These are phyloP conservation scores for Rhinolophus ferrumequinum DNA, from an alignment of 2,113 vertebrate species.

Conservation along the genomic window DNA sequence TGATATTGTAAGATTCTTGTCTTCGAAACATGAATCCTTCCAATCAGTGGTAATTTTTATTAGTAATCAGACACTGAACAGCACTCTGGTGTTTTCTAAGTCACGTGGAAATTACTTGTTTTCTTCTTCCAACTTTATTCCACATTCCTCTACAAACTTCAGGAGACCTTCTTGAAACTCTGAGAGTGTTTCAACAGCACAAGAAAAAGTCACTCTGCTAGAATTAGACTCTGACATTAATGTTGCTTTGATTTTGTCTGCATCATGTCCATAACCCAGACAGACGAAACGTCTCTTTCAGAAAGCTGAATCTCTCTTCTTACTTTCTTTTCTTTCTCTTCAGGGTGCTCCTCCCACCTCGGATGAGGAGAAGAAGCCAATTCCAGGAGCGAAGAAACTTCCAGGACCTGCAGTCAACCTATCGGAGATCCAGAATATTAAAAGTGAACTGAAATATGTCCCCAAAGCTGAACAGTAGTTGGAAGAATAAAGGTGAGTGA, in stretches of 20 bases:
- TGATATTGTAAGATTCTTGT: not conserved
- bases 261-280: not conserved
- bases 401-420: slow-evolving; percentile 95
- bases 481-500: slow-evolving; percentile 82
- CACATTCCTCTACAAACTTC: not conserved
- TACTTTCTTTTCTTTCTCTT: slow-evolving; percentile 49
- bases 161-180: slow-evolving; percentile 9
- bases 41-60: slow-evolving; percentile 24
- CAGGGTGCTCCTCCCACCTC: slow-evolving; percentile 78
- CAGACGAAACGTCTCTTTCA: slow-evolving; percentile 33
- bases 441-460: slow-evolving; percentile 93
- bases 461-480: slow-evolving; percentile 88
- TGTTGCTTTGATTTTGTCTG: slow-evolving; percentile 26
- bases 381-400: slow-evolving; percentile 95
- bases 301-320: not conserved
- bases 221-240: not conserved
- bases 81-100: slow-evolving; percentile 8
- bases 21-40: slow-evolving; percentile 34
- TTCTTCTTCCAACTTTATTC: slow-evolving; percentile 46
- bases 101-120: not conserved
- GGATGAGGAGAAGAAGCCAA: slow-evolving; percentile 90
- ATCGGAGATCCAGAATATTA: slow-evolving; percentile 97
- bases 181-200: not conserved
- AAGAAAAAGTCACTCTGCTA: slow-evolving; percentile 30
- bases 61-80: slow-evolving; percentile 3